A percentile compares a stretch with the other conserved stretches of the same genome.
Evolutionary conservation across 2,113 vertebrate species (phyloP).

Genomic region (Trematomus loennbergii): DNA sequence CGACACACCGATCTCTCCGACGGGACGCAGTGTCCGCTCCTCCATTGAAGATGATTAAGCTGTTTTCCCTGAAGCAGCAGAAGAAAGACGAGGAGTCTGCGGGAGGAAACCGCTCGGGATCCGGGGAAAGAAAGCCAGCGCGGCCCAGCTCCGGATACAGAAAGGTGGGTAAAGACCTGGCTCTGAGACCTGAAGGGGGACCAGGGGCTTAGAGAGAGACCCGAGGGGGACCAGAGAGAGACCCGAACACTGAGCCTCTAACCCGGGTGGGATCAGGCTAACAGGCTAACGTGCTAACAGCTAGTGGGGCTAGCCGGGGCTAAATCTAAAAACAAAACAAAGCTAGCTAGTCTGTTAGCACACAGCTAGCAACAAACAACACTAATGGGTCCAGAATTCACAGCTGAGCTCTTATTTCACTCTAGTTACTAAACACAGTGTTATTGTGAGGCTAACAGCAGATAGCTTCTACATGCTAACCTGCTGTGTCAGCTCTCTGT

Average conservation of each 20-base stretch:
- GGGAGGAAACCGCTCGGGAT: constrained; percentile 91
- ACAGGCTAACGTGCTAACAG: too few relatives aligned
- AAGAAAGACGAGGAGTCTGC: constrained; percentile 99
- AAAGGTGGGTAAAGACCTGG: constrained; percentile 85
- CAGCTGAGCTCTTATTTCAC: background rate
- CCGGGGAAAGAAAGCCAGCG: constrained; percentile 93
- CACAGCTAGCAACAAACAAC: too few relatives aligned
- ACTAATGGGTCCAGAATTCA: too few relatives aligned
- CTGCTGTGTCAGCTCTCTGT: constrained; percentile 34
- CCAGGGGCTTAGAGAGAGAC: too few relatives aligned
- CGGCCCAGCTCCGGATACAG: constrained; percentile 96
- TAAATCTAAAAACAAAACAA: too few relatives aligned
- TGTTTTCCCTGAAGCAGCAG: constrained; percentile 97
- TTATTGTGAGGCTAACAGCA: background rate
- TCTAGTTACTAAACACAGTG: too few relatives aligned
- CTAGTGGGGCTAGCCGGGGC: too few relatives aligned
- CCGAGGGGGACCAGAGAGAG: too few relatives aligned
- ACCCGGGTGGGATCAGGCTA: too few relatives aligned
- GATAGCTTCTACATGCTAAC: constrained; percentile 13
- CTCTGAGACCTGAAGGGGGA: too few relatives aligned
- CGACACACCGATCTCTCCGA: constrained; percentile 4
- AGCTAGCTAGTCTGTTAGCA: too few relatives aligned
- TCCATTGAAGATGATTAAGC: constrained; percentile 92
- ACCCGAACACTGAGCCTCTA: too few relatives aligned
- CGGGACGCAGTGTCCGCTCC: background rate